Evolutionary conservation across 2,888 invertebrate species (phyloP).

Genomic region (Dascillus cervinus): DNA sequence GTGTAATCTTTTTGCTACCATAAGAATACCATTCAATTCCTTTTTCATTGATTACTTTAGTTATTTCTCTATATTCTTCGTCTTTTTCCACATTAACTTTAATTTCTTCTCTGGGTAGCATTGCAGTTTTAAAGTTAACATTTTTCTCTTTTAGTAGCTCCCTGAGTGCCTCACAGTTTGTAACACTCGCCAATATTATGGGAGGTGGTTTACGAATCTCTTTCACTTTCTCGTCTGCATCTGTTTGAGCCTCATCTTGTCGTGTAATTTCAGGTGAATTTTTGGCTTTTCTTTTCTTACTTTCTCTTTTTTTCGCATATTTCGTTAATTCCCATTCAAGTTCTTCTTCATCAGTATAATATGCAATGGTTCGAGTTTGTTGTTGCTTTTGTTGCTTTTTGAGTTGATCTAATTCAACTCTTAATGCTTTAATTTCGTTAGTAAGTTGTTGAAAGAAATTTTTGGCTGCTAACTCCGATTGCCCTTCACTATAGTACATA

Average conservation of each 20-base stretch:
- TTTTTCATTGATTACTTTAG: neutral
- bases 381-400: neutral
- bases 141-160: neutral
- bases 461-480: neutral
- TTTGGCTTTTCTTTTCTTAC: neutral
- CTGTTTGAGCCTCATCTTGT: neutral
- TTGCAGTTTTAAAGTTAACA: neutral
- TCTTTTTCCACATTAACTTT: conserved; percentile 1
- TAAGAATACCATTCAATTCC: neutral
- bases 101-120: neutral
- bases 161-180: neutral
- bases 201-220: neutral
- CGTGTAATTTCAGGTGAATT: neutral
- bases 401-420: neutral
- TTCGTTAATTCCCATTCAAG: neutral
- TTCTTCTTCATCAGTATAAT: neutral
- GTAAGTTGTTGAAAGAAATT: neutral
- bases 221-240: neutral
- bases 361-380: neutral
- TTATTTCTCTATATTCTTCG: neutral
- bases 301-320: neutral
- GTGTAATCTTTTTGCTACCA: neutral
- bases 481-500: neutral
- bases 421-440: neutral
- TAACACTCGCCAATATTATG: neutral